Conservation (phyloP, 92 coral and sea anemone genomes). For the Porites cylindrica region DNA sequence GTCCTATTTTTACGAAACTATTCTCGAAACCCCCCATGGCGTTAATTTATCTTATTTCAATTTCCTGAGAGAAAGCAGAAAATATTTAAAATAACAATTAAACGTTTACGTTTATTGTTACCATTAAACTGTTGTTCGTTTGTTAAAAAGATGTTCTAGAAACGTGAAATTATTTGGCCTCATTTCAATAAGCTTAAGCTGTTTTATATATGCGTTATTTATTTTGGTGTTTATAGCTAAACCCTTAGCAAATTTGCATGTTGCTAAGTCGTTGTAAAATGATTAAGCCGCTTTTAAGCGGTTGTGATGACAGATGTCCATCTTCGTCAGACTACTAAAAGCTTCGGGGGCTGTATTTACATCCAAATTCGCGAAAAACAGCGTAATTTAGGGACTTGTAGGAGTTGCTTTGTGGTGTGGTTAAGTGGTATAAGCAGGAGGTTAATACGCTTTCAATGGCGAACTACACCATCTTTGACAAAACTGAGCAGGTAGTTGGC, state of each 20-base stretch:
- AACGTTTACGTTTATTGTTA: not conserved
- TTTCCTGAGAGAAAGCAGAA: not conserved
- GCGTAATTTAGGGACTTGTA: not conserved
- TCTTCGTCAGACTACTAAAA: not conserved
- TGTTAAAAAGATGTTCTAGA: not conserved
- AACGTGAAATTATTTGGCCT: not conserved
- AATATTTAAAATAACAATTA: not conserved
- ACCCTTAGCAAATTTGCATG: not conserved
- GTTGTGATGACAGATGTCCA: not conserved
- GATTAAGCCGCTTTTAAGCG: not conserved
- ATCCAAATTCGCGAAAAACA: not conserved
- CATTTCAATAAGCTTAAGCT: not conserved
- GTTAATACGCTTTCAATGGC: not conserved
- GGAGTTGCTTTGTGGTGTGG: not conserved
- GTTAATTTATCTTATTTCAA: too few species aligned
- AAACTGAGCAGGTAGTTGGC: not conserved
- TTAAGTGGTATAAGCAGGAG: not conserved
- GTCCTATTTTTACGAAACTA: too few species aligned
- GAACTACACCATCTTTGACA: not conserved
- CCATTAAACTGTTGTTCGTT: not conserved
- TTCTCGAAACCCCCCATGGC: not conserved
- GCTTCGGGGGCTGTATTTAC: not conserved
- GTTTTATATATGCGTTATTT: not conserved
- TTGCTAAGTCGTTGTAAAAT: not conserved
- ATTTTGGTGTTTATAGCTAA: not conserved